Evolutionary conservation across 2,888 invertebrate species (phyloP).

Genomic region (Dolichopus griseipennis): DNA sequence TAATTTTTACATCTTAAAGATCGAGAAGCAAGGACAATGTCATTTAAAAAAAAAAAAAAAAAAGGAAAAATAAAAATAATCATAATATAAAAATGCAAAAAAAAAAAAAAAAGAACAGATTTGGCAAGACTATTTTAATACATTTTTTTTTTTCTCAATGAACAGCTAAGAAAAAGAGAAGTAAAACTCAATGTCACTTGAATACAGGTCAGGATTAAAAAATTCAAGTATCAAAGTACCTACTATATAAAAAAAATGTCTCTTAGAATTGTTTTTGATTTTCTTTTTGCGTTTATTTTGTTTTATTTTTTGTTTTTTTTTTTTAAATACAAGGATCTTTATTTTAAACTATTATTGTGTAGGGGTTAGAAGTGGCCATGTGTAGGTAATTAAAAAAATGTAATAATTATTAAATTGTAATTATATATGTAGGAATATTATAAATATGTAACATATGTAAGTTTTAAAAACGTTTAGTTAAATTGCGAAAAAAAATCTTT

Average conservation of each 20-base stretch:
- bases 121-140: neutral
- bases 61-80: neutral
- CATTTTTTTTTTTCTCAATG: neutral
- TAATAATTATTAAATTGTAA: no score
- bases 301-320: neutral
- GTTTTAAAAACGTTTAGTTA: no score
- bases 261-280: neutral
- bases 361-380: neutral
- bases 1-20: neutral
- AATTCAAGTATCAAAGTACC: constrained; percentile 6
- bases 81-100: neutral
- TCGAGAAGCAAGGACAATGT: constrained; percentile 3
- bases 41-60: neutral
- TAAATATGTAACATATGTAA: no score
- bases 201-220: constrained; percentile 9
- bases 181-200: constrained; percentile 9
- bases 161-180: neutral
- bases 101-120: neutral
- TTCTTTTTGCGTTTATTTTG: no score
- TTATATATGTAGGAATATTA: no score
- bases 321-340: neutral
- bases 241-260: neutral
- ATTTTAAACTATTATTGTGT: neutral
- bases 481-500: no score
- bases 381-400: no score